Percentiles rank a stretch among this genome's conserved stretches.
Conservation (phyloP, 1,140 invertebrate species). For the Scaptomyza montana region DNA sequence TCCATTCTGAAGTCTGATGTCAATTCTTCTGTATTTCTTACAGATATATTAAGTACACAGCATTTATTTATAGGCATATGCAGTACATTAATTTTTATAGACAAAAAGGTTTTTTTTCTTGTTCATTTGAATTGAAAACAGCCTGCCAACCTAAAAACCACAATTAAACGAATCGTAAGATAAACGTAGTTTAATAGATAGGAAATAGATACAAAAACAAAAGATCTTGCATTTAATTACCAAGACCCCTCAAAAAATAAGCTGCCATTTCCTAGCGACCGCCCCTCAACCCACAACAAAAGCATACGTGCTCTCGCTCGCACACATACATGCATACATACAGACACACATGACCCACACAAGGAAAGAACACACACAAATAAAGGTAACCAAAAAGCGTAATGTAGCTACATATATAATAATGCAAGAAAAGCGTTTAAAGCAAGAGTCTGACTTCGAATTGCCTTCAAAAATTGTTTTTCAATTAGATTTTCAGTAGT, state of each 20-base stretch:
- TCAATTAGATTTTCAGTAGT: slow-evolving; percentile 34
- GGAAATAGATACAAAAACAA: neutral
- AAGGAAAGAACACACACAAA: slow-evolving; percentile 4
- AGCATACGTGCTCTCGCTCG: no score
- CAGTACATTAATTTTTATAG: neutral
- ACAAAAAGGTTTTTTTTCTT: neutral
- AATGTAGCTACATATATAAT: slow-evolving; percentile 6
- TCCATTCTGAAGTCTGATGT: neutral
- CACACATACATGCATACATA: no score
- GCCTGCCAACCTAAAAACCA: slow-evolving; percentile 16
- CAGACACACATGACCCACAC: slow-evolving; percentile 1
- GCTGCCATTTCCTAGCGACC: slow-evolving; percentile 1
- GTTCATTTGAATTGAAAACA: neutral
- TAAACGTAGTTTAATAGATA: slow-evolving; percentile 11
- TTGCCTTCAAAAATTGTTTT: slow-evolving; percentile 71
- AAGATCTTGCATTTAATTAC: neutral
- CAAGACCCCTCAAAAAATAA: neutral
- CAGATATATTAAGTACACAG: neutral
- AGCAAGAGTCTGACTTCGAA: slow-evolving; percentile 80
- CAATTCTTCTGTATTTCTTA: neutral
- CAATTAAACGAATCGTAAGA: neutral
- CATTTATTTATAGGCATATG: slow-evolving; percentile 10
- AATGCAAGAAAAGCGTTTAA: slow-evolving; percentile 47
- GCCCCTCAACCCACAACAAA: slow-evolving; percentile 1
- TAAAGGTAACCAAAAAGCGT: slow-evolving; percentile 25